Base-by-base conservation (phyloP, 2,888 invertebrate genomes). In the Agriopis leucophaearia region DNA sequence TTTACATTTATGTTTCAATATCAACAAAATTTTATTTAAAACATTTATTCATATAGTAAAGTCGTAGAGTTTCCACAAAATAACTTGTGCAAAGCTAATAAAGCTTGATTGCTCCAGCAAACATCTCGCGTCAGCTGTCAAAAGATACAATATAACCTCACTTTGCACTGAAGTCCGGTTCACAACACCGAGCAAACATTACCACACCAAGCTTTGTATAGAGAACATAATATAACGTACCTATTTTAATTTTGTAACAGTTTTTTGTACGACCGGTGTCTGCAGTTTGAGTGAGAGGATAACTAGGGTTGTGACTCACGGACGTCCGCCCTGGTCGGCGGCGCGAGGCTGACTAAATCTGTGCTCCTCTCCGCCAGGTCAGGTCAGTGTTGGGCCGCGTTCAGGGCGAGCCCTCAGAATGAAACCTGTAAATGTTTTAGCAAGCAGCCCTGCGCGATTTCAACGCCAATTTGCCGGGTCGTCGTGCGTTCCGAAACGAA, bases 301-400 rank as follows among this genome's bases (percentile, higher is more conserved):
- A 35, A 73, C 70, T 72, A 77, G 75, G 74, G 75, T 45, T 59
- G 61, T 62, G 64, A 78, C 77, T 73, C 76, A 81, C 71, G 65
- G 78, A 87, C 90, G 83, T 77, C 89, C 90, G 89, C 86, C 84
- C 78, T 82, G 88, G 84, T 78, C 79, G 87, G 87, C 86, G 88
- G 86, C 89, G 89, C 91, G 89, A 86, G 86, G 85, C 89, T 88
- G 88, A 94, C 93, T 94, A 91, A 94, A 93, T 93, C 94, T 92
- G 89, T 90, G 92, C 88, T 80, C 81, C 78, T 88, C 86, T 84
- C 83, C 82, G 86, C 85, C 90, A 89, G 94, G 94, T 93, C 93
- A 92, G 93, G 91, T 90, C 91, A 89, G 79, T 73, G 76, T 83
- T 76, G 81, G 81, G 90, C 74, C 72, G 81, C 80, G 88, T 84